Conservation (phyloP, 2,113 vertebrate genomes). For the Serilophus lunatus region DNA sequence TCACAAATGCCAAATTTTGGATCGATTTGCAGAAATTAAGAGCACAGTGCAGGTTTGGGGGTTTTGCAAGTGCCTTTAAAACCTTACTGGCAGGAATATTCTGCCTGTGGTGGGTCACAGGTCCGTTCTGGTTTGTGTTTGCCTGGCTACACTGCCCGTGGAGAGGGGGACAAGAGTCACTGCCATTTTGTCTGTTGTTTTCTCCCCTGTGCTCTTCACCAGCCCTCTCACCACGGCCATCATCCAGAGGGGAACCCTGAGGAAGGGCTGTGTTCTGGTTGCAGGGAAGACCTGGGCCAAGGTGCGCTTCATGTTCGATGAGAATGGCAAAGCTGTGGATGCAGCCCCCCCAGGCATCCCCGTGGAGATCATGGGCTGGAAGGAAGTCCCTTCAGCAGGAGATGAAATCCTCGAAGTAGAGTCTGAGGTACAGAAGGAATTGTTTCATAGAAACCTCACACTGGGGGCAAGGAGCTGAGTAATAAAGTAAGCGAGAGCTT, state of each 20-base stretch:
- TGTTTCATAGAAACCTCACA: background rate
- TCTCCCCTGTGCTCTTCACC: conserved; percentile 3
- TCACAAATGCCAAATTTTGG: background rate
- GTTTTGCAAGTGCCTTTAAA: background rate
- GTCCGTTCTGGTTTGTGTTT: background rate
- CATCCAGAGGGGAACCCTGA: conserved; percentile 87
- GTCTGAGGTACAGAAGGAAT: conserved; percentile 81
- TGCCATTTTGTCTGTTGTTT: background rate
- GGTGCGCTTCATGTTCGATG: conserved; percentile 90
- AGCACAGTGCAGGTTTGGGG: background rate
- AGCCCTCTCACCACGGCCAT: conserved; percentile 87
- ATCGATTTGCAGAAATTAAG: background rate
- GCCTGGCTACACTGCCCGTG: rapidly evolving
- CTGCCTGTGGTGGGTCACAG: background rate
- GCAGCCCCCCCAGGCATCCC: conserved; percentile 81
- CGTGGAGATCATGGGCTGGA: conserved; percentile 92
- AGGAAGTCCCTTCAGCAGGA: conserved; percentile 88
- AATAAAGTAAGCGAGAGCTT: background rate
- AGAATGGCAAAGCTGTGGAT: conserved; percentile 75
- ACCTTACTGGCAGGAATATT: background rate
- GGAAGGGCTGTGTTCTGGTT: conserved; percentile 84
- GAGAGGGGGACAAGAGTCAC: background rate
- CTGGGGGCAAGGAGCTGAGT: background rate
- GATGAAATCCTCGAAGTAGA: conserved; percentile 92
- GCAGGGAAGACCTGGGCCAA: conserved; percentile 91